These are phyloP conservation scores for Cynopterus sphinx DNA, from an alignment of 2,797 vertebrate species.

Conservation along the genomic window DNA sequence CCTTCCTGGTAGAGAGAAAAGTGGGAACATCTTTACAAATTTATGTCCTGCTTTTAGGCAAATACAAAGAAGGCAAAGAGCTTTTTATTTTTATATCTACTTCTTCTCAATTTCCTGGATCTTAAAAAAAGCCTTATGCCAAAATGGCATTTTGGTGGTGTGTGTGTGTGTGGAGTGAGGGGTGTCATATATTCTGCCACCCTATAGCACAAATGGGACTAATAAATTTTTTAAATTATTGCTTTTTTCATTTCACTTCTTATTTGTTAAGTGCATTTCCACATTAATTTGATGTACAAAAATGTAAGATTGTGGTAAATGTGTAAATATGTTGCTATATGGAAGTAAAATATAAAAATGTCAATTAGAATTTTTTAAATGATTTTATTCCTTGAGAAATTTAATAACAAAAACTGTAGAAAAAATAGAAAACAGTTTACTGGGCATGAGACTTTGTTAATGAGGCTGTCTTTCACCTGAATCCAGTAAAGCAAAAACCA, in stretches of 20 bases:
- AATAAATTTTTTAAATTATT: neutral
- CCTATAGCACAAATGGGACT: neutral
- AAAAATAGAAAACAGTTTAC: neutral
- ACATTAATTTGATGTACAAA: neutral
- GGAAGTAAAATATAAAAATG: neutral
- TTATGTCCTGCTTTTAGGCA: neutral
- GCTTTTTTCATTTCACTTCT: neutral
- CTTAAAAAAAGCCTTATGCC: neutral
- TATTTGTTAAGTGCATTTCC: neutral
- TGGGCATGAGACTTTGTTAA: neutral
- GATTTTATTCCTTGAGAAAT: neutral
- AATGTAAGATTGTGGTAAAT: neutral
- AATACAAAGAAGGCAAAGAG: neutral
- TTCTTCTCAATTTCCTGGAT: neutral
- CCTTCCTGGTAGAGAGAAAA: neutral
- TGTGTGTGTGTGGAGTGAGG: too few species aligned
- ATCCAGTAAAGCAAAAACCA: slow-evolving; percentile 6
- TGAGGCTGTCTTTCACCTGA: neutral
- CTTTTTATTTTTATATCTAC: neutral
- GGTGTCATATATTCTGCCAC: neutral
- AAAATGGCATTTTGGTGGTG: neutral
- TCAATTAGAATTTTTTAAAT: neutral
- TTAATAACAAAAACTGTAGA: neutral
- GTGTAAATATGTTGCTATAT: neutral
- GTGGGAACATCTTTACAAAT: neutral